A percentile compares a stretch with the other conserved stretches of the same genome.
These are phyloP conservation scores for Drosophila rufa DNA, from an alignment of 1,140 invertebrate genomes.

Conservation along the genomic window DNA sequence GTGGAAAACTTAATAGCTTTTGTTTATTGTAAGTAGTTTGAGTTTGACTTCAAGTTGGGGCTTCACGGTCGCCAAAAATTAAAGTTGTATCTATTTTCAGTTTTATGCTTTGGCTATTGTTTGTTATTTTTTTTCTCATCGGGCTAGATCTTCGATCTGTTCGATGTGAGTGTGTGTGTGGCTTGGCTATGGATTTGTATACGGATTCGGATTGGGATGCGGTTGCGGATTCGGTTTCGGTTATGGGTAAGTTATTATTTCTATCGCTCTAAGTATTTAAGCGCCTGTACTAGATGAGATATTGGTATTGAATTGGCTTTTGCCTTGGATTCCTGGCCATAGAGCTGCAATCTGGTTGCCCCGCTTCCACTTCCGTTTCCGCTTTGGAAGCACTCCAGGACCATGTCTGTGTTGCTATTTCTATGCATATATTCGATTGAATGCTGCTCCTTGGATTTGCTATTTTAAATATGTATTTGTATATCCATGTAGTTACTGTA, in stretches of 20 bases:
- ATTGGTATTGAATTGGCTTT: slow-evolving; percentile 35
- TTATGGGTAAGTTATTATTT: slow-evolving; percentile 37
- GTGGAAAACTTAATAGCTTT: slow-evolving; percentile 50
- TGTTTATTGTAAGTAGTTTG: slow-evolving; percentile 31
- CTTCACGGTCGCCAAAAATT: slow-evolving; percentile 23
- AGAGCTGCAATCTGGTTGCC: neutral
- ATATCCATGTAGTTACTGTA: slow-evolving; percentile 44
- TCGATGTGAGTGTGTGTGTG: neutral
- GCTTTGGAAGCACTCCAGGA: slow-evolving; percentile 1
- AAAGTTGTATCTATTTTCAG: slow-evolving; percentile 13
- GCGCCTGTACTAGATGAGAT: slow-evolving; percentile 49
- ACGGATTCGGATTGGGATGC: neutral
- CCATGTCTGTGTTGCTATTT: slow-evolving; percentile 23
- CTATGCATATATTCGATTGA: slow-evolving; percentile 36
- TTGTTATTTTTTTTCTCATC: slow-evolving; percentile 1
- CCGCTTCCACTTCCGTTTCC: neutral
- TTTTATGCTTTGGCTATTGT: slow-evolving; percentile 12
- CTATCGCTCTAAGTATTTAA: slow-evolving; percentile 43
- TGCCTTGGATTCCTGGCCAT: slow-evolving; percentile 32
- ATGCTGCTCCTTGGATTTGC: slow-evolving; percentile 31
- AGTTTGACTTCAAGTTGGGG: slow-evolving; percentile 22
- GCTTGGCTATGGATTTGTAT: slow-evolving; percentile 23
- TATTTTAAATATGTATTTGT: slow-evolving; percentile 52
- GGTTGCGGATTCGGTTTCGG: neutral
- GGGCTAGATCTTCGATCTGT: slow-evolving; percentile 24